Evolutionary conservation across 2,888 invertebrate species (phyloP), one percentile per base, ranked within the genome.

Genomic region (Apodemia hepburni): DNA sequence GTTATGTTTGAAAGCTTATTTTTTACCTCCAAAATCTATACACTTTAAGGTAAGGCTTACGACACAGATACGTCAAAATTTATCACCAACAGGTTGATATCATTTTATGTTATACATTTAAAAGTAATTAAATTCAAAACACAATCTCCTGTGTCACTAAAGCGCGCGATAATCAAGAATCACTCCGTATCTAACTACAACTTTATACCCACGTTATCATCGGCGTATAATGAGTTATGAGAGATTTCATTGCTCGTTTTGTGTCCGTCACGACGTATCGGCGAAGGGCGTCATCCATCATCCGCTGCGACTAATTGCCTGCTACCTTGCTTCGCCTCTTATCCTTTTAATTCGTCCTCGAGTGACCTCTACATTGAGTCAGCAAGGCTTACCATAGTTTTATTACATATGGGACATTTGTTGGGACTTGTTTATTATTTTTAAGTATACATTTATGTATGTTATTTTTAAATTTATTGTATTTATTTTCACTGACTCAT

Each of bases 141-240:
- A 77, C 80, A 80, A 84, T 82, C 81, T 79, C 64, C 59, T 73
- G 58, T 62, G 62, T 62, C 62, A 62, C 72, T 74, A 69, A 75
- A 75, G 75, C 72, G 74, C 70, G 76, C 67, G 70, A 75, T 79
- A 84, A 85, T 85, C 81, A 83, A 79, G 80, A 75, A 78, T 79
- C 79, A 78, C 77, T 78, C 79, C 80, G 78, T 86, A 86, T 86
- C 85, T 85, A 84, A 85, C 78, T 80, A 85, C 83, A 84, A 83
- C 81, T 87, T 87, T 81, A 86, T 86, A 83, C 75, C 17, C 71
- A 72, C 73, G 82, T 89, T 90, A 89, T 89, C 88, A 84, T 77
- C 81, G 81, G 79, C 86, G 88, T 87, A 87, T 91, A 91, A 90
- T 89, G 88, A 88, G 86, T 83, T 84, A 80, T 77, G 77, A 75